Evolutionary conservation across 1,140 invertebrate genomes (phyloP), one percentile per base, ranked within the genome.

Genomic region (Lepidurus apus): DNA sequence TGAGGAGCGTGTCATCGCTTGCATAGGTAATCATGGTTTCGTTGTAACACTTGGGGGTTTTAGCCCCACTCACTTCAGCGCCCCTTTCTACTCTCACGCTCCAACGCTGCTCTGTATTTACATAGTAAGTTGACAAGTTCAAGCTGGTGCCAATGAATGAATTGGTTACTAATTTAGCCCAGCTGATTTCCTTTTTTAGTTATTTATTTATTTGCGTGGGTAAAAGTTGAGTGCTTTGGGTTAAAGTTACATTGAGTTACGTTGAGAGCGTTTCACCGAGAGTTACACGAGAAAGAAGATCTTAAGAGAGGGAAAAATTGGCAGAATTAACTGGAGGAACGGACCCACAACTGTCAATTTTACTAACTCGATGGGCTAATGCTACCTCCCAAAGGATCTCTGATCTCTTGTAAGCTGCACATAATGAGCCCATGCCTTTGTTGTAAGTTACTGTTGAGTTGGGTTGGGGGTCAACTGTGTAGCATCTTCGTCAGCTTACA

Each of bases 21-120:
- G 53, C 53, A 65, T 65, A 65, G 53, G 53, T 65, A 65, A 65
- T 65, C 53, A 21, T 65, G 53, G 53, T 65, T 65, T 65, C 53
- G 53, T 65, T 65, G n/a, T 17, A 65, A 21, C 53, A 21, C 53
- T 65, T 65, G 13, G 9, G 53, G 53, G 21, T 13, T 13, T 65
- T 65, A n/a, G 9, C 1, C 9, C 17, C 17, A 65, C 53, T 65
- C 53, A 21, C 53, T 11, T 17, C 13, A 4, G 17, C n/a, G 17
- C 1, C 53, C 13, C 17, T 47, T 65, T 21, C 7, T 21, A 9
- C 9, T 65, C 53, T 13, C 53, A 21, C 21, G 53, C 21, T 21
- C 53, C 53, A 13, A n/a, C 53, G 13, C 17, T 17, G 53, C 53
- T 65, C n/a, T 65, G 10, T 21, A 65, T 65, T 65, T 65, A 65